These are phyloP conservation scores for Morpho achilles DNA, from an alignment of 2,888 invertebrate species.

Conservation along the genomic window DNA sequence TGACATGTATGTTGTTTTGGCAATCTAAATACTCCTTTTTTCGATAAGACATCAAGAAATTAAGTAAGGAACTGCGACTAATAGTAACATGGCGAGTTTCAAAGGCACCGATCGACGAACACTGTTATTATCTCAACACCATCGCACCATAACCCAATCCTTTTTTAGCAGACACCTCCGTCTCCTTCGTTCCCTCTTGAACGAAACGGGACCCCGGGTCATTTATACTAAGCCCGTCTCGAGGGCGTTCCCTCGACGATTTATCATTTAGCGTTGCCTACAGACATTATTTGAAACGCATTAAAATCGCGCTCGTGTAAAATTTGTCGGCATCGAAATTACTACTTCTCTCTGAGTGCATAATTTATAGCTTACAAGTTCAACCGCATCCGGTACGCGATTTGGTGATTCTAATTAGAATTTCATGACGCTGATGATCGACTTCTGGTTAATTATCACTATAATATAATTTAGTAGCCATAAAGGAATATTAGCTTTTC, in stretches of 20 bases:
- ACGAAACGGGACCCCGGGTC: conserved; percentile 53
- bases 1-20: too few species aligned
- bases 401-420: conserved; percentile 65
- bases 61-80: conserved; percentile 45
- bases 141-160: conserved; percentile 69
- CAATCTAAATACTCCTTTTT: too few species aligned
- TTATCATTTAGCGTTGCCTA: conserved; percentile 78
- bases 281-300: conserved; percentile 79
- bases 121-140: conserved; percentile 80
- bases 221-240: conserved; percentile 66
- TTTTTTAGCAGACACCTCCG: conserved; percentile 68
- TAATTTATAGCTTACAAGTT: conserved; percentile 64
- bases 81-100: conserved; percentile 57
- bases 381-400: conserved; percentile 55
- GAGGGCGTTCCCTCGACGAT: conserved; percentile 73
- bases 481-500: conserved; percentile 3
- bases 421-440: conserved; percentile 61
- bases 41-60: too few species aligned
- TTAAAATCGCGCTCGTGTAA: conserved; percentile 76
- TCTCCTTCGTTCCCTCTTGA: conserved; percentile 53
- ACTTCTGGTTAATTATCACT: conserved; percentile 12
- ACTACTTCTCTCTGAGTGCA: conserved; percentile 69
- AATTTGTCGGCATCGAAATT: conserved; percentile 78
- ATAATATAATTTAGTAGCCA: neutral
- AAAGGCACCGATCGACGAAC: conserved; percentile 56